These are phyloP conservation scores for Amphilophus citrinellus DNA, from an alignment of 2,113 vertebrate species.

Conservation along the genomic window DNA sequence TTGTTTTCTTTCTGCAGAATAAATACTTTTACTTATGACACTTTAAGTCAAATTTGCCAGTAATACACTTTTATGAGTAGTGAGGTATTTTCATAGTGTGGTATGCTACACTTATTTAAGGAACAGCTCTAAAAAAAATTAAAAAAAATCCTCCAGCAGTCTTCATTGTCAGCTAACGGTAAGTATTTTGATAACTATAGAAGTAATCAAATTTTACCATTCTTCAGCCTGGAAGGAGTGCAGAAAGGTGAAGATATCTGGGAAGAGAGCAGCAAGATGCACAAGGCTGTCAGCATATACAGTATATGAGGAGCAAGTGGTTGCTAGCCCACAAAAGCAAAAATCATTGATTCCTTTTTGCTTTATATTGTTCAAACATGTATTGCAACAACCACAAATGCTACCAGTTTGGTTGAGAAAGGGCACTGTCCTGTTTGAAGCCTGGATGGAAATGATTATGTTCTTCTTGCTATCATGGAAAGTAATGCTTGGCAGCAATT, in stretches of 20 bases:
- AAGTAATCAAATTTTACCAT: background rate
- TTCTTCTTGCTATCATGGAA: slow-evolving; percentile 58
- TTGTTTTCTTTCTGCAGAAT: background rate
- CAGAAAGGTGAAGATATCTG: too few species aligned
- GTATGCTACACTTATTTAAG: background rate
- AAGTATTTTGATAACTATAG: background rate
- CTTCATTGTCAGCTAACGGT: background rate
- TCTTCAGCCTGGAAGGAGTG: fast-evolving
- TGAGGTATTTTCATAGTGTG: fast-evolving
- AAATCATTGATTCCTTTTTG: background rate
- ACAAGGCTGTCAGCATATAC: background rate
- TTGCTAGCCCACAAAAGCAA: background rate
- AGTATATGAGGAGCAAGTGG: background rate
- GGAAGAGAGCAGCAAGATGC: too few species aligned
- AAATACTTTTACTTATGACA: background rate
- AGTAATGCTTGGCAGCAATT: slow-evolving; percentile 71
- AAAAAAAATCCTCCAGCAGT: background rate
- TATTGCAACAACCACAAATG: background rate
- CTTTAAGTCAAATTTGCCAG: background rate
- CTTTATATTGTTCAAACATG: background rate
- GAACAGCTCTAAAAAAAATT: background rate
- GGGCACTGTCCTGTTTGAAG: slow-evolving; percentile 30
- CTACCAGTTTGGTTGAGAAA: background rate
- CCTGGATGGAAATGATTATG: slow-evolving; percentile 57
- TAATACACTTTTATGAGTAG: background rate